Evolutionary conservation across 2,888 invertebrate species (phyloP), one percentile per base, ranked within the genome.

Genomic region (Dynastes maya): DNA sequence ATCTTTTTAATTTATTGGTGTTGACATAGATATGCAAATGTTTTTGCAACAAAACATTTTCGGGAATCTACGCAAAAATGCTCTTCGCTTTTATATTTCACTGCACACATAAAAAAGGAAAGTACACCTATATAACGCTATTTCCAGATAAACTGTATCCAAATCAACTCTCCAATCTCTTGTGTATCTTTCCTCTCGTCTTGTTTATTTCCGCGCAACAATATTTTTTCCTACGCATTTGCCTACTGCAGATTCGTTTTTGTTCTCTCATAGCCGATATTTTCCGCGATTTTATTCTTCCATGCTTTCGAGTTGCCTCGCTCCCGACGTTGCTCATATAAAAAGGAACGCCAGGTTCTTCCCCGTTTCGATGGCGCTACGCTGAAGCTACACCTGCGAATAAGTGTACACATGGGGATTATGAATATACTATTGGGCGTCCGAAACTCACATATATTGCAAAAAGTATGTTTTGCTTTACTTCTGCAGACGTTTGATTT

Each of bases 371-470:
- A 49, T 53, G 45, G 53, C 68, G 16, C 11, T 55, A 22, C 37
- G 16, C 71, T 9, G 32, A 49, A 64, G 79, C 71, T 79, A 76
- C 79, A 79, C 79, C 79, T 79, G 79, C 77, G 79, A 65, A 53
- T 79, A 79, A 79, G 79, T 70, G 77, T 64, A 68, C 79, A 79
- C 79, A 70, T 77, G 79, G 79, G 79, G 79, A 79, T 79, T 79
- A 79, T 79, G 79, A 79, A 79, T 79, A 79, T 70, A 65, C 68
- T 77, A 79, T 79, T 74, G 76, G 79, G 78, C 77, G 61, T 61
- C 70, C 70, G 61, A 37, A 77, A 68, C 70, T 68, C 70, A 49
- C 77, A 32, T 77, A 77, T 77, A 77, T 77, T 70, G 58, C 68
- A 51, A 77, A 70, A 77, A 77, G 61, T 77, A 70, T 70, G 70